A percentile compares a stretch with the other conserved stretches of the same genome.
phyloP scores from a whole-genome alignment of 1,140 invertebrate species.

The Diachasma alloeum region DNA sequence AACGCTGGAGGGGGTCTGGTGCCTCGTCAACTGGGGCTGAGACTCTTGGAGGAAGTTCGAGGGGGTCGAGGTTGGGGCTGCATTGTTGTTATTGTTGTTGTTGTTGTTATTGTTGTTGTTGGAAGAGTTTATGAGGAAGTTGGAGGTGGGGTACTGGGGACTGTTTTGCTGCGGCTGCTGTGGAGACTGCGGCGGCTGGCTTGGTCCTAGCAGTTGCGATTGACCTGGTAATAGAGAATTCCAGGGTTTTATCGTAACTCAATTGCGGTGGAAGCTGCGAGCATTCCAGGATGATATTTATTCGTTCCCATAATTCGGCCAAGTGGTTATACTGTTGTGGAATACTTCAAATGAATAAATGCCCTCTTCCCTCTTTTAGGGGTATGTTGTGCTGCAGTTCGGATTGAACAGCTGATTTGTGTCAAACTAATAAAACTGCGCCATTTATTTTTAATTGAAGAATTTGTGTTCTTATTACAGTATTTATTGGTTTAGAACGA shows the following conservation, averaged over 20 bases:
- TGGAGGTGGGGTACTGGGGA: conserved; percentile 47
- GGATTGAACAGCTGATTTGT: too few species aligned
- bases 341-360: too few species aligned
- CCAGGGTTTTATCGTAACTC: not conserved
- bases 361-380: too few species aligned
- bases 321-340: too few species aligned
- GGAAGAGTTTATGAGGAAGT: conserved; percentile 44
- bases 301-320: too few species aligned
- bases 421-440: too few species aligned
- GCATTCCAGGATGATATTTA: too few species aligned
- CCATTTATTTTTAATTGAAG: too few species aligned
- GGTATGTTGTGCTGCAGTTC: too few species aligned
- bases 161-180: conserved; percentile 46
- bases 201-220: conserved; percentile 52
- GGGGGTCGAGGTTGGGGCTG: not conserved
- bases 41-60: conserved; percentile 47
- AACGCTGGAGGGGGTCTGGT: conserved; percentile 47
- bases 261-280: too few species aligned
- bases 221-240: conserved; percentile 49
- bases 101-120: conserved; percentile 48
- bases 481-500: too few species aligned
- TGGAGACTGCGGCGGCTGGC: conserved; percentile 34
- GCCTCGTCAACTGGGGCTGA: conserved; percentile 46
- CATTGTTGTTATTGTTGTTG: conserved; percentile 37
- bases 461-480: too few species aligned